Base-by-base conservation (phyloP, 2,113 vertebrate genomes). In the Budorcas taxicolor region DNA sequence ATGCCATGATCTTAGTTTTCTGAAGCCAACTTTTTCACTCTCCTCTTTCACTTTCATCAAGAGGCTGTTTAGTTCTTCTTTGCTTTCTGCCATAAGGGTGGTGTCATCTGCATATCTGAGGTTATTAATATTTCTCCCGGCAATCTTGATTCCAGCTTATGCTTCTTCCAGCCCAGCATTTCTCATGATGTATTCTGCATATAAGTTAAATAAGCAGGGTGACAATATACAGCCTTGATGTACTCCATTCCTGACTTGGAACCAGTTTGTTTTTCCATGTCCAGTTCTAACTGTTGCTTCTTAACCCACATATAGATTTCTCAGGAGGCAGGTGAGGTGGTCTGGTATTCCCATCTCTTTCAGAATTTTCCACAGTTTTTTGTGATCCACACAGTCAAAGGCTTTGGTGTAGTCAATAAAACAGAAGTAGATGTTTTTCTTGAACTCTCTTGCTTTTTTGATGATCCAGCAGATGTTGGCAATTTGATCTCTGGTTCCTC, bases 81-180 rank as follows among this genome's bases (percentile, higher is more conserved):
- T 0, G 0, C n/a, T 71, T 71, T 21, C n/a, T 21, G 64, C 64
- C 9, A 0, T 71, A 36, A 71, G 9, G 17, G 4, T 23, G n/a
- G 64, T 71, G 4, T 36, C 33, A 71, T 36, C n/a, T 71, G 16
- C 21, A 5, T 21, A 71, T 71, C 17, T 71, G n/a, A 36, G 17
- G 4, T 71, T 36, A 71, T 21, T 71, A n/a, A 71, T 21, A 71
- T 23, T 71, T 12, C n/a, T 71, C 64, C 17, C 0, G 0, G 64
- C 9, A 71, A 36, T 23, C 64, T 71, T 71, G n/a, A 71, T 71
- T 36, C n/a, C 64, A 36, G n/a, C 17, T 71, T 71, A n/a, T 36
- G 64, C 64, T 1, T 71, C 19, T 23, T 19, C n/a, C n/a, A 71
- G 9, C 9, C 64, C 0, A 1, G n/a, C 64, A 36, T 71, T 23